phyloP scores from a whole-genome alignment of 2,888 invertebrate species.

The Agapetus fuscipes region DNA sequence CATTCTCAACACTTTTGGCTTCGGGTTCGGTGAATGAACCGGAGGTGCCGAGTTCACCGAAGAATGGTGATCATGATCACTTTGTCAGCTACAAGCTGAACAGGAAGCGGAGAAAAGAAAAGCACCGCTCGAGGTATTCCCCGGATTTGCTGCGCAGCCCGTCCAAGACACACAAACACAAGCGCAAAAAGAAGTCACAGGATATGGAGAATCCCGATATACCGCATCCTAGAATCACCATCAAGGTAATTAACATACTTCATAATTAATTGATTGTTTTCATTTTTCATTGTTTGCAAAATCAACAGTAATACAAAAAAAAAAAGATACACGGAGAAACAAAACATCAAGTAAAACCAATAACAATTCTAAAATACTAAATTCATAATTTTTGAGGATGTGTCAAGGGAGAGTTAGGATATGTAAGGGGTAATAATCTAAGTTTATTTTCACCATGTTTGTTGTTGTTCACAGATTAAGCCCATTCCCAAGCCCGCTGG shows the following conservation, averaged over 20 bases:
- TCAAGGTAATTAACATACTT: constrained; percentile 63
- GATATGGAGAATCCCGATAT: constrained; percentile 48
- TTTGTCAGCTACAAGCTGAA: constrained; percentile 43
- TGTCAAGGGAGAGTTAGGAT: too few relatives aligned
- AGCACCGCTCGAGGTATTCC: constrained; percentile 65
- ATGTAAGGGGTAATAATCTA: too few relatives aligned
- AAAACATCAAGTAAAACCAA: too few relatives aligned
- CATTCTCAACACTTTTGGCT: constrained; percentile 40
- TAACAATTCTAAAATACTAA: too few relatives aligned
- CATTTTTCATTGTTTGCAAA: neutral
- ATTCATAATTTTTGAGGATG: too few relatives aligned
- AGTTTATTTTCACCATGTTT: neutral
- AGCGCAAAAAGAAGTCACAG: constrained; percentile 69
- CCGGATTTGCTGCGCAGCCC: constrained; percentile 56
- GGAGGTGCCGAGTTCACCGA: constrained; percentile 1
- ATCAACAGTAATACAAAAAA: too few relatives aligned
- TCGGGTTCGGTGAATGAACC: constrained; percentile 7
- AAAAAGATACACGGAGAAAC: too few relatives aligned
- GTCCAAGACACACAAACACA: constrained; percentile 68
- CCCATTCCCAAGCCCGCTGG: constrained; percentile 72
- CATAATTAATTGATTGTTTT: constrained; percentile 4
- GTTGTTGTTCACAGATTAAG: constrained; percentile 47
- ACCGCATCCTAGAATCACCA: constrained; percentile 68
- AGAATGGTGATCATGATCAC: constrained; percentile 6
- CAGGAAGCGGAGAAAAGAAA: constrained; percentile 63